phyloP scores from a whole-genome alignment of 2,797 vertebrate species.

The Epinephelus awoara region DNA sequence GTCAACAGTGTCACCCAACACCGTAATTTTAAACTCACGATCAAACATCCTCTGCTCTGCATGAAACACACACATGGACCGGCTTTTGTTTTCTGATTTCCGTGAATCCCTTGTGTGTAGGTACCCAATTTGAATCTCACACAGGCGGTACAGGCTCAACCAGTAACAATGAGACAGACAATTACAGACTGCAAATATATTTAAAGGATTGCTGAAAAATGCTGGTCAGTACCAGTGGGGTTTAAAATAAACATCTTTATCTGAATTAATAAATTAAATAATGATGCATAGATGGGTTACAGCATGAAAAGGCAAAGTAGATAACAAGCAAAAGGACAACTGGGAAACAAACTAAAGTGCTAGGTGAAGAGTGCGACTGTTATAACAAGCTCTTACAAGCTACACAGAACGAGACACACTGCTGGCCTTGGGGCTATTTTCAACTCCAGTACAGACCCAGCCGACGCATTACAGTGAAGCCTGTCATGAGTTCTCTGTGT shows the following conservation, averaged over 20 bases:
- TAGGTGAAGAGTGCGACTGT: conserved; percentile 31
- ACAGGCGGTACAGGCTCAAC: background rate
- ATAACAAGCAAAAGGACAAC: conserved; percentile 15
- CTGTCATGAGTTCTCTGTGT: conserved; percentile 59
- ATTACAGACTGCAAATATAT: background rate
- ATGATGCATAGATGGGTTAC: background rate
- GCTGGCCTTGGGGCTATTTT: conserved; percentile 61
- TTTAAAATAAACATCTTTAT: background rate
- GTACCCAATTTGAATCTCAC: background rate
- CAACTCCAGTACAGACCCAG: conserved; percentile 42
- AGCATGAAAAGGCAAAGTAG: background rate
- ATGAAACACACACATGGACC: background rate
- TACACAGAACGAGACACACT: conserved; percentile 35
- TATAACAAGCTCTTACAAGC: conserved; percentile 54
- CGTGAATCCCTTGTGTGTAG: background rate
- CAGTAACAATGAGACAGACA: conserved; percentile 10
- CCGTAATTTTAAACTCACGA: background rate
- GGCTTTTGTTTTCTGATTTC: background rate
- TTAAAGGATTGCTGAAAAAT: background rate
- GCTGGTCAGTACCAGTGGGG: background rate
- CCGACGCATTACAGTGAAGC: conserved; percentile 54
- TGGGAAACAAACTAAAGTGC: conserved; percentile 28
- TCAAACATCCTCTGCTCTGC: background rate
- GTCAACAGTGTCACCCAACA: background rate
- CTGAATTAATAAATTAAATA: background rate